Evolutionary conservation across 2,113 vertebrate genomes (phyloP).

Genomic region (Ciconia stormi): DNA sequence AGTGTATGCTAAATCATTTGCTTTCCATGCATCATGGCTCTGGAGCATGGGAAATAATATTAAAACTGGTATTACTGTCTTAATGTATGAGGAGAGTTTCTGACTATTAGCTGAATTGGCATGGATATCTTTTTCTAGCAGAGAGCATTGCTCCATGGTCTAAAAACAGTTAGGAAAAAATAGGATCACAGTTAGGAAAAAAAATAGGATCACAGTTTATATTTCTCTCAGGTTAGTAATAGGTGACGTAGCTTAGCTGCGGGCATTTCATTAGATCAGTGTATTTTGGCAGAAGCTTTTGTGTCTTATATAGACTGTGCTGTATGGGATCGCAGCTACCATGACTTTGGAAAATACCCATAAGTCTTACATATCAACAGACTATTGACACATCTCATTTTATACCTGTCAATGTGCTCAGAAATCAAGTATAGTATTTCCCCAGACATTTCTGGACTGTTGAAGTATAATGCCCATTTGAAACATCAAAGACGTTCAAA

Average conservation of each 20-base stretch:
- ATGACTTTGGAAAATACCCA: not conserved
- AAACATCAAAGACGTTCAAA: not conserved
- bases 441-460: not conserved
- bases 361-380: not conserved
- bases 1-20: not conserved
- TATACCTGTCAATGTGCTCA: not conserved
- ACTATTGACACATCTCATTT: not conserved
- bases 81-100: not conserved
- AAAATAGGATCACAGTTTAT: not conserved
- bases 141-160: not conserved
- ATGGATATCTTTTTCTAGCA: not conserved
- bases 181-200: not conserved
- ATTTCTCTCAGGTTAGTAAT: not conserved
- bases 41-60: not conserved
- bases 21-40: not conserved
- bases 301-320: not conserved
- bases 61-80: not conserved
- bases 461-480: not conserved
- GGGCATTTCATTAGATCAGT: not conserved
- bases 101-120: not conserved
- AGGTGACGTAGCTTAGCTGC: not conserved
- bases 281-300: not conserved
- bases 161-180: not conserved
- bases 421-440: not conserved
- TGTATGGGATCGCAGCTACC: not conserved